A percentile compares a stretch with the other conserved stretches of the same genome.
phyloP scores from a whole-genome alignment of 2,797 vertebrate genomes.

The Sebastes glaucus region DNA sequence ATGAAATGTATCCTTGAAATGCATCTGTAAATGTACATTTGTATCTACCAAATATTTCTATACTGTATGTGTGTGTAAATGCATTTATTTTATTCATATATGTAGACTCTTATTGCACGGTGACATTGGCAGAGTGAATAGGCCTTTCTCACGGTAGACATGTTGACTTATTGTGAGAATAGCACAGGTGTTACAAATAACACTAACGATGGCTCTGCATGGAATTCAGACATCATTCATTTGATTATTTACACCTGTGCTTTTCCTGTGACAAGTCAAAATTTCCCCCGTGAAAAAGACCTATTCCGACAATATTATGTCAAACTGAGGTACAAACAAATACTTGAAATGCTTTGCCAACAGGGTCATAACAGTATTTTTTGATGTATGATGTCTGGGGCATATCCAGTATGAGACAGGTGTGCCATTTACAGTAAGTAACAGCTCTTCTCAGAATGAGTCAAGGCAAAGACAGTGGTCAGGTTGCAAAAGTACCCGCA shows the following conservation, averaged over 20 bases:
- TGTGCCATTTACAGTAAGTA: background rate
- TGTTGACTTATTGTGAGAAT: too few relatives aligned
- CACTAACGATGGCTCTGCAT: too few relatives aligned
- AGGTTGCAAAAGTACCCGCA: constrained; percentile 25
- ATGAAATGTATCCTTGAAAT: background rate
- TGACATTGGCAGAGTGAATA: too few relatives aligned
- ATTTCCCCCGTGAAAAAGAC: too few relatives aligned
- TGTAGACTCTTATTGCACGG: too few relatives aligned
- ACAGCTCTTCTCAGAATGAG: constrained; percentile 5
- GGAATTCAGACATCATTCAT: too few relatives aligned
- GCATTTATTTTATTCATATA: background rate
- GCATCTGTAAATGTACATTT: background rate
- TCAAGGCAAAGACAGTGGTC: background rate
- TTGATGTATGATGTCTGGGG: background rate
- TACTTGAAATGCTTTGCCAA: background rate
- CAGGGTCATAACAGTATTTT: background rate
- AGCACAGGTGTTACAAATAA: too few relatives aligned
- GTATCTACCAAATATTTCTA: background rate
- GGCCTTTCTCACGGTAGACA: too few relatives aligned
- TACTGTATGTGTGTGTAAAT: background rate
- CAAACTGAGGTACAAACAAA: background rate
- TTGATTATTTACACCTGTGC: too few relatives aligned
- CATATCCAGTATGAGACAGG: background rate
- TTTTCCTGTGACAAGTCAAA: too few relatives aligned
- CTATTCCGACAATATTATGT: too few relatives aligned